Percentiles rank a stretch among this genome's conserved stretches.
Evolutionary conservation across 2,113 vertebrate genomes (phyloP).

Genomic region (Strigops habroptila): DNA sequence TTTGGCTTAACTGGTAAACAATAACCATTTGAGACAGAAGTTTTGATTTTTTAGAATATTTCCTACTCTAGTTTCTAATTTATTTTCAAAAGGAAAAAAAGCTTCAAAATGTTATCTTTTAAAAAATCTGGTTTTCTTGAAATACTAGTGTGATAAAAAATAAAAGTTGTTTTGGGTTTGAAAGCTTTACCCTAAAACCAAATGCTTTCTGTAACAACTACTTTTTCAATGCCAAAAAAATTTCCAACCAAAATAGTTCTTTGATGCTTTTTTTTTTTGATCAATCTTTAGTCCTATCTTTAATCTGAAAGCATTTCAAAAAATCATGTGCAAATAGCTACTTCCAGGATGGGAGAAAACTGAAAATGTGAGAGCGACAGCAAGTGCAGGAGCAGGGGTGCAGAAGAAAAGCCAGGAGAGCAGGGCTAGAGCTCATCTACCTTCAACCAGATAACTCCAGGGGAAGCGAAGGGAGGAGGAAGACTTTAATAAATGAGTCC

Average conservation of each 20-base stretch:
- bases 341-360: background rate
- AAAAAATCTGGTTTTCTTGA: background rate
- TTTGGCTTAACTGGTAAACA: background rate
- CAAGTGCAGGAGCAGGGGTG: rapidly evolving
- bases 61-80: background rate
- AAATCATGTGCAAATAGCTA: background rate
- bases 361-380: background rate
- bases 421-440: background rate
- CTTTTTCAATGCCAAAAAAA: background rate
- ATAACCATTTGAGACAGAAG: background rate
- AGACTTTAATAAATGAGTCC: constrained; percentile 24
- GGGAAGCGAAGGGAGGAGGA: constrained; percentile 9
- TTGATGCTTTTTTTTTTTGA: background rate
- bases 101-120: background rate
- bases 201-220: background rate
- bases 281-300: background rate
- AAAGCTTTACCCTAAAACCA: background rate
- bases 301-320: background rate
- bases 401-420: background rate
- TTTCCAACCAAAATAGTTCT: background rate
- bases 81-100: background rate
- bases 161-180: background rate
- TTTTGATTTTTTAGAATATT: background rate
- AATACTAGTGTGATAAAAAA: background rate
- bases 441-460: background rate